Evolutionary conservation across 2,888 invertebrate genomes (phyloP), one percentile per base, ranked within the genome.

Genomic region (Drosophila phalerata): DNA sequence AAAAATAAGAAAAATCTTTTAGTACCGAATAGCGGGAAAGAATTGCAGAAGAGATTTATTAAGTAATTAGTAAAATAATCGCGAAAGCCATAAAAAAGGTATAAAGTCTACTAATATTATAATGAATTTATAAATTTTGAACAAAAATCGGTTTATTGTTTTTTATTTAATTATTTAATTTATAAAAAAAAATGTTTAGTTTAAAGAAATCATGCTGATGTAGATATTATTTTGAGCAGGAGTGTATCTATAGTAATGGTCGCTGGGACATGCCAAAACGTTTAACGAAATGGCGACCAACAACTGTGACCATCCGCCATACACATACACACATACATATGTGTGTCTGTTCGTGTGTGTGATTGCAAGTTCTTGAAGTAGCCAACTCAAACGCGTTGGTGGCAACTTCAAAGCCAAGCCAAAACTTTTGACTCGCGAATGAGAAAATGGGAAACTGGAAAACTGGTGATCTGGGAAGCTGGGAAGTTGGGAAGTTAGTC

Each of bases 231-330:
- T 17, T 37, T 47, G 15, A 8, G 15, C 5, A 28, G 8, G 55
- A 43, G 53, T 61, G 52, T 43, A 51, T 38, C 45, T 34, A 38
- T 70, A 69, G 70, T 65, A 77, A 76, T 81, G 79, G 79, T 64
- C 69, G 62, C 63, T 49, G 63, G 77, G 61, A 81, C 79, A 87
- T 81, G 85, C 72, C 85, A 77, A 69, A 87, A 69, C 72, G 79
- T 70, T 83, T 81, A 85, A 73, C 85, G 72, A 73, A 79, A 85
- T 79, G 82, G 75, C 80, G 74, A 66, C 81, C 73, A 82, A 71
- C 72, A 73, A 69, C 67, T 71, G 79, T 65, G 70, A 37, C 68
- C 61, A 66, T 53, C n/a, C 6, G 8, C 22, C 17, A 37, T 9
- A 43, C 32, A 56, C 5, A 48, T 17, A 58, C 19, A 53, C 10